phyloP scores from a whole-genome alignment of 2,113 vertebrate species.

The Charadrius vociferus region DNA sequence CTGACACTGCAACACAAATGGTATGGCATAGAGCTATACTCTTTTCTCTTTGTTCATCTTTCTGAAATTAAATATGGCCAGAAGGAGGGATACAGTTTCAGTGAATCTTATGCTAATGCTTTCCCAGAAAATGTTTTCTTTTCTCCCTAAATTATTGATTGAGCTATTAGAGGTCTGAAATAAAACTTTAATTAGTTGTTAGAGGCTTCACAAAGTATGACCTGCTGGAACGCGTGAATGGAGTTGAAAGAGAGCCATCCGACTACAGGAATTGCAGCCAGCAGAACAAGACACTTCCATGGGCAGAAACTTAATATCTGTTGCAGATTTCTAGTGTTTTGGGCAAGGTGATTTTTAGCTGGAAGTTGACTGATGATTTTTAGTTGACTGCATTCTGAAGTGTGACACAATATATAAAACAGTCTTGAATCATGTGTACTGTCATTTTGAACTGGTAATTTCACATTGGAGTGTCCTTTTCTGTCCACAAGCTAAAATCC shows the following conservation, averaged over 20 bases:
- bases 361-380: not conserved
- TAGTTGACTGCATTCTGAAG: not conserved
- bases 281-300: not conserved
- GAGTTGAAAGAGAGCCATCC: conserved; percentile 21
- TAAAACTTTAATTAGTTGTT: conserved; percentile 73
- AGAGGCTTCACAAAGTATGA: conserved; percentile 65
- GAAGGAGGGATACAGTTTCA: conserved; percentile 25
- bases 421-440: not conserved
- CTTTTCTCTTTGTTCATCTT: not conserved
- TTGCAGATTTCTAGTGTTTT: not conserved
- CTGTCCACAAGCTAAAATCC: not conserved
- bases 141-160: conserved; percentile 79
- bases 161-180: conserved; percentile 71
- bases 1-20: not conserved
- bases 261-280: conserved; percentile 28
- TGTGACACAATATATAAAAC: not conserved
- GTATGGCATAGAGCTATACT: not conserved
- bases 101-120: conserved; percentile 70
- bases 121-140: conserved; percentile 80
- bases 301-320: not conserved
- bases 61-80: conserved; percentile 34
- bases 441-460: not conserved
- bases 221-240: conserved; percentile 47
- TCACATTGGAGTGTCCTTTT: not conserved
- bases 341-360: not conserved